A percentile compares a stretch with the other conserved stretches of the same genome.
Conservation (phyloP, 2,113 vertebrate genomes). For the Melospiza georgiana region DNA sequence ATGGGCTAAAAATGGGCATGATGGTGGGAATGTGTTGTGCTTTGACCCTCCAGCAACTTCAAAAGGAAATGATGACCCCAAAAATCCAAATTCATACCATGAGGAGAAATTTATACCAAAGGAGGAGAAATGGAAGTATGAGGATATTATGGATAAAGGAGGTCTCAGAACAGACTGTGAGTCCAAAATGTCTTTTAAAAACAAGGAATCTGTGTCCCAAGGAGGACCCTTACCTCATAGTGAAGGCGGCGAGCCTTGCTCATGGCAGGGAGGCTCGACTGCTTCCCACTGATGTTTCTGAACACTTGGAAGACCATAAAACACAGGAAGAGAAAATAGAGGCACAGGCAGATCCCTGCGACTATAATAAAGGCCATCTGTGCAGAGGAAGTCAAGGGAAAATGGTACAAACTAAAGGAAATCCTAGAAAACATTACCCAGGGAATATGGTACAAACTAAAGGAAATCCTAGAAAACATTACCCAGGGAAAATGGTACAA, state of each 20-base stretch:
- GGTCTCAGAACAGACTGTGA: neutral
- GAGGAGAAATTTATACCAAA: no score
- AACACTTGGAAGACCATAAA: constrained; percentile 99
- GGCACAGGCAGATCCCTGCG: constrained; percentile 94
- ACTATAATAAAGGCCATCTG: constrained; percentile 99
- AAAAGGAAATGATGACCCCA: neutral
- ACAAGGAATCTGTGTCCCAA: neutral
- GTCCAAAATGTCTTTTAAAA: neutral
- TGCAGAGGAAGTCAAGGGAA: constrained; percentile 19
- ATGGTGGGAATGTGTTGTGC: fast-evolving
- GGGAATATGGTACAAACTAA: neutral
- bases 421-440: neutral
- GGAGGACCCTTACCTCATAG: constrained; percentile 80
- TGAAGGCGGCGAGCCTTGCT: constrained; percentile 91
- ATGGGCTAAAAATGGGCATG: fast-evolving
- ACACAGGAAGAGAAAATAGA: constrained; percentile 97
- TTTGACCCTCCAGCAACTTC: neutral
- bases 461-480: neutral
- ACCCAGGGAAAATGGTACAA: neutral
- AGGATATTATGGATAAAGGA: neutral
- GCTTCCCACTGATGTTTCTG: constrained; percentile 94
- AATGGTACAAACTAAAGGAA: neutral
- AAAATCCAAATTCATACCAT: neutral
- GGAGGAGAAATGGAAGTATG: neutral
- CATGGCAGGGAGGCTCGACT: constrained; percentile 91